These are phyloP conservation scores for Hirtodrosophila duncani DNA, from an alignment of 2,888 invertebrate genomes.

Conservation along the genomic window DNA sequence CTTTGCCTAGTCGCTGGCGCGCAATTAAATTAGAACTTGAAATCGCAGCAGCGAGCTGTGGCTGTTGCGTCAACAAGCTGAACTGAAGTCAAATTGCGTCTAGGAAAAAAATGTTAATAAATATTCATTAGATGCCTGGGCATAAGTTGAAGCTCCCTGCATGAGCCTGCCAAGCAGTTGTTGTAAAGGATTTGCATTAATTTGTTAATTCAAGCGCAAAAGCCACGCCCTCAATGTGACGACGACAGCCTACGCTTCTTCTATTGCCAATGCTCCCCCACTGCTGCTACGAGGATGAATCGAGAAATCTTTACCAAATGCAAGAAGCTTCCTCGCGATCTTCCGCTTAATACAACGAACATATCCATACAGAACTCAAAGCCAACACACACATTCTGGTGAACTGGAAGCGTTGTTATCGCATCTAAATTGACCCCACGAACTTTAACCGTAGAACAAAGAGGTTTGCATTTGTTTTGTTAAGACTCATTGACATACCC, in stretches of 20 bases:
- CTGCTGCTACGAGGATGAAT: no score
- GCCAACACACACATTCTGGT: constrained; percentile 5
- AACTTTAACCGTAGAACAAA: no score
- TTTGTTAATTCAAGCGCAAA: constrained; percentile 72
- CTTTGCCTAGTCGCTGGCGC: constrained; percentile 26
- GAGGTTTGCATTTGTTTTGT: no score
- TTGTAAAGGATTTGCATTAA: constrained; percentile 65
- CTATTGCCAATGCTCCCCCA: no score
- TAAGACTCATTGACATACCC: no score
- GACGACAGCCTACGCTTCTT: neutral
- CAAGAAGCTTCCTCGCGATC: no score
- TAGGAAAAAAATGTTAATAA: constrained; percentile 46
- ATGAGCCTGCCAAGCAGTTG: constrained; percentile 10
- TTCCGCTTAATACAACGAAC: no score
- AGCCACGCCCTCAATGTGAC: constrained; percentile 36
- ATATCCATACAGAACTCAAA: no score
- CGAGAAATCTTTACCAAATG: no score
- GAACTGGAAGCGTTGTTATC: no score
- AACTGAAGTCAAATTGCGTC: constrained; percentile 10
- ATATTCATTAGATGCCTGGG: constrained; percentile 63
- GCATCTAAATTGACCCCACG: no score
- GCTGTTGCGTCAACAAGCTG: constrained; percentile 9
- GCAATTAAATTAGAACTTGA: constrained; percentile 66
- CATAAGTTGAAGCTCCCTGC: constrained; percentile 25
- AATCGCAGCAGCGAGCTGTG: constrained; percentile 47